Evolutionary conservation across 2,888 invertebrate species (phyloP).

Genomic region (Xestobium rufovillosum): DNA sequence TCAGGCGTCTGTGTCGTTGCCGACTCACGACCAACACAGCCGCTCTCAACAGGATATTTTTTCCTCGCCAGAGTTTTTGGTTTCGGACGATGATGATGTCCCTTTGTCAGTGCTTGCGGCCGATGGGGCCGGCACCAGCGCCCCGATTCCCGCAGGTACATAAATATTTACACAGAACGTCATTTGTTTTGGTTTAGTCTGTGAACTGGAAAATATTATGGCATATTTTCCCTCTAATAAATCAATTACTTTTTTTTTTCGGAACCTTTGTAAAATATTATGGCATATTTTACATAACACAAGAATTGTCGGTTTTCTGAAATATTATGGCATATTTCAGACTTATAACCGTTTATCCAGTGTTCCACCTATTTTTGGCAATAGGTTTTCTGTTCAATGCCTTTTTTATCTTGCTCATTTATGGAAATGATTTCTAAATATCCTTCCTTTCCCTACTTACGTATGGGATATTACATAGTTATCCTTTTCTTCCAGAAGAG

Average conservation of each 20-base stretch:
- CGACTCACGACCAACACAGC: conserved; percentile 8
- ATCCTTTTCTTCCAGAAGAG: conserved; percentile 14
- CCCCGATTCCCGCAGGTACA: neutral
- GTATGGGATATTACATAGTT: too few relatives aligned
- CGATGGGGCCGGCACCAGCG: conserved; percentile 6
- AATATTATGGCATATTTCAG: conserved; percentile 14
- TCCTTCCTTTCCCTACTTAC: too few relatives aligned
- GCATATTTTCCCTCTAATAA: too few relatives aligned
- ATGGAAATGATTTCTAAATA: conserved; percentile 13
- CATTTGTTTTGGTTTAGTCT: conserved; percentile 8
- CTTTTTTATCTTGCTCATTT: conserved; percentile 12
- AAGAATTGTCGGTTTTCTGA: conserved; percentile 11
- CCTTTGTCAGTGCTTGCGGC: conserved; percentile 13
- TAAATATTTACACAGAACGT: conserved; percentile 10
- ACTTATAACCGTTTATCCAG: conserved; percentile 8
- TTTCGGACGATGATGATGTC: conserved; percentile 11
- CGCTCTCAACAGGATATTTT: conserved; percentile 3
- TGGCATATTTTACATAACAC: conserved; percentile 13
- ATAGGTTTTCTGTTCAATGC: too few relatives aligned
- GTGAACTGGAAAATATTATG: conserved; percentile 9
- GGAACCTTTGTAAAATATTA: conserved; percentile 11
- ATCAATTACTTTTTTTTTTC: conserved; percentile 5
- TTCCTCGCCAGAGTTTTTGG: conserved; percentile 5
- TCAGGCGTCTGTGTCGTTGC: conserved; percentile 8
- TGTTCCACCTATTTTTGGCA: conserved; percentile 12